Evolutionary conservation across 2,888 invertebrate species (phyloP).

Genomic region (Apocheima hispidaria): DNA sequence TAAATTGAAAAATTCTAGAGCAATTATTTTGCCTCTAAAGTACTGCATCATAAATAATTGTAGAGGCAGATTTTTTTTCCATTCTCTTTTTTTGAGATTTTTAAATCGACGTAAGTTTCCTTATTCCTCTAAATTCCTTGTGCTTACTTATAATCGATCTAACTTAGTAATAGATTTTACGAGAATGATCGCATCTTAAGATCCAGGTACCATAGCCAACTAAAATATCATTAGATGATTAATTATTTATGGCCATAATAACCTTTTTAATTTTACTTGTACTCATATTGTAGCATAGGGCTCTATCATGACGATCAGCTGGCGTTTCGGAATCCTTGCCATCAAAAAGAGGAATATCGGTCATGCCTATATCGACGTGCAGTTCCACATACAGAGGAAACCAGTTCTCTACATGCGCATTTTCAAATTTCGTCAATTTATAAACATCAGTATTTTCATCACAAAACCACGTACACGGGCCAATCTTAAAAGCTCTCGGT

Average conservation of each 20-base stretch:
- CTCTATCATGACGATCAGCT: constrained; percentile 63
- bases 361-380: constrained; percentile 56
- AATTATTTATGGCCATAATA: constrained; percentile 50
- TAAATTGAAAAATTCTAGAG: no score
- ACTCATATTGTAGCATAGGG: constrained; percentile 62
- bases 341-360: constrained; percentile 36
- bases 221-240: background rate
- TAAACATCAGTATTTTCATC: background rate
- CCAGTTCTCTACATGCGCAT: constrained; percentile 38
- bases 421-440: constrained; percentile 49
- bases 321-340: constrained; percentile 50
- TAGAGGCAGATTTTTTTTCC: no score
- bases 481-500: constrained; percentile 59
- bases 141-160: background rate
- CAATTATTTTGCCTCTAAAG: no score
- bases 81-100: no score
- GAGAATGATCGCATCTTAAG: no score
- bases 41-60: no score
- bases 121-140: no score
- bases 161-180: no score
- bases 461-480: constrained; percentile 7
- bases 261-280: constrained; percentile 57
- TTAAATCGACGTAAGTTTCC: no score
- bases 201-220: background rate
- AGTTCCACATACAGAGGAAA: constrained; percentile 60